Evolutionary conservation across 2,888 invertebrate genomes (phyloP), one percentile per base, ranked within the genome.

Genomic region (Drosophila nr. perissopoda): DNA sequence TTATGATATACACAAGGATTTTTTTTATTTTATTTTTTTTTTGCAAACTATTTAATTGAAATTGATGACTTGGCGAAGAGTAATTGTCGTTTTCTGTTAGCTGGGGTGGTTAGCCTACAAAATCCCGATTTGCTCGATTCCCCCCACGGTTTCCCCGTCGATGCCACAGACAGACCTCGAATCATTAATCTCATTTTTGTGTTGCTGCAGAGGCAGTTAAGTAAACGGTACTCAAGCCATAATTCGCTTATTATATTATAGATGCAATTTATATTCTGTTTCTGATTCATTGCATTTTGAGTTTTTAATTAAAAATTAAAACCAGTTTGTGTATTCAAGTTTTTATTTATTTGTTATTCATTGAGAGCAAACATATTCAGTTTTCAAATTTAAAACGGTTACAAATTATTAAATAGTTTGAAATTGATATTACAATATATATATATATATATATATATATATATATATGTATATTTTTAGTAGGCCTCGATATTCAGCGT

Each of bases 31-130:
- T 46, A 63, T 38, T 62, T 72, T 84, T 77, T 72, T 31, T 27
- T 27, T 78, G 61, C 59, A 66, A 72, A 66, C 77, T 34, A 76
- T 83, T 83, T 85, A 88, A 85, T 85, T 85, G 83, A 85, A 85
- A 85, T 85, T 85, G 81, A 88, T 88, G 84, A 76, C 70, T 56
- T 49, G 51, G 53, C 66, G 70, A 56, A 65, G 49, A 68, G 62
- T 64, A 52, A 60, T 53, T 59, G 62, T 42, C 40, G 34, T 46
- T 76, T 31, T 46, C 57, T 49, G 63, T 58, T 58, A 4, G 29
- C 5, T 46, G 31, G 67, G 67, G 34, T 29, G 27, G 48, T 16
- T 16, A 38, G 48, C 36, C 52, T 31, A 65, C 46, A 57, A 57
- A 69, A 21, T 34, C 18, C 36, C 34, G 25, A 46, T 25, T 34